Evolutionary conservation across 1,140 invertebrate species (phyloP), one percentile per base, ranked within the genome.

Genomic region (Meloidogyne hapla): DNA sequence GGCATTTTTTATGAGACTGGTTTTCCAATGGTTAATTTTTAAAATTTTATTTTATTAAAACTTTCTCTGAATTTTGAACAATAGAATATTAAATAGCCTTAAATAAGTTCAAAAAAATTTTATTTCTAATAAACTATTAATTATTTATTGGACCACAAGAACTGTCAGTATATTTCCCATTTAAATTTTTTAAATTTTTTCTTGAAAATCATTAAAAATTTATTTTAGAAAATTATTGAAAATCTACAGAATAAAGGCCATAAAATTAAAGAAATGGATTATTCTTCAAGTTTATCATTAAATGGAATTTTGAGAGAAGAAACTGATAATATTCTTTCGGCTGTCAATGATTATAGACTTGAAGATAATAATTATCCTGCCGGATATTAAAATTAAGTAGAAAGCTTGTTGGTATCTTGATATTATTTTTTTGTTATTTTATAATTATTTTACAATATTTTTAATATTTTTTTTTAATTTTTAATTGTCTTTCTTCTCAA

Each of bases 1-100:
- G 79, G 90, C 48, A 82, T 94, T 0, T 82, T 89, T 56, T 94
- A 94, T 85, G 94, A 98, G 89, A 90, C 90, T 78, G 92, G 91
- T 26, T 90, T 93, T 74, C 89, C 91, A 74, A 83, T 90, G 87
- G 92, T 92, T 88, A 25, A 61, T 23, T 68, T 70, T 21, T 21
- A 18, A 74, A 26, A n/a, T n/a, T n/a, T 74, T 73, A 33, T n/a
- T 48, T 38, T 23, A 42, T 38, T 69, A 13, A 12, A 42, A 12
- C 28, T 33, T 69, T 33, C 9, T n/a, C 23, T 75, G 15, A 40
- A n/a, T n/a, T n/a, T n/a, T n/a, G n/a, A 42, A 33, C 23, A 5
- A 77, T 25, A 23, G 26, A 42, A 48, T 3, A 18, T 74, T 13
- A 45, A 56, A 77, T 23, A 12, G 18, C 23, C 56, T 45, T 77